Percentiles rank a stretch among this genome's conserved stretches.
Evolutionary conservation across 2,888 invertebrate species (phyloP).

Genomic region (Nemapogon koenigi): DNA sequence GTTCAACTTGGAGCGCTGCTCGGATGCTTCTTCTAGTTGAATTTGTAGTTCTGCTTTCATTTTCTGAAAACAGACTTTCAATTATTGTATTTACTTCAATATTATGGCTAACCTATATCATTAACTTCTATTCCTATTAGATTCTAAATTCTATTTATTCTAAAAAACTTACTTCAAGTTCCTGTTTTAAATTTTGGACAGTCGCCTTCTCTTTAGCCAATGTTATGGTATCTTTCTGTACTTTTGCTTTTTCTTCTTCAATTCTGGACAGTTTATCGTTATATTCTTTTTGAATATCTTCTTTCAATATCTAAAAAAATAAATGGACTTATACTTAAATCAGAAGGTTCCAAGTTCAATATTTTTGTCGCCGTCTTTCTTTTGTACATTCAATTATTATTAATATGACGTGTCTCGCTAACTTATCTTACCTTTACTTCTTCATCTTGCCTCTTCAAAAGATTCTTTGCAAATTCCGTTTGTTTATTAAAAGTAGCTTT

Average conservation of each 20-base stretch:
- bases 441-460: conserved; percentile 65
- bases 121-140: neutral
- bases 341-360: neutral
- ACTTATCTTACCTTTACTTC: conserved; percentile 56
- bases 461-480: conserved; percentile 61
- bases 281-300: conserved; percentile 49
- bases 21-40: conserved; percentile 46
- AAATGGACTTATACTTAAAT: neutral
- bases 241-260: conserved; percentile 42
- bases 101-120: neutral
- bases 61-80: conserved; percentile 28
- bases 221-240: conserved; percentile 34
- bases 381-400: neutral
- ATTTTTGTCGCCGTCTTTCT: neutral
- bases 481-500: conserved; percentile 68
- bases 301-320: conserved; percentile 34
- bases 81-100: neutral
- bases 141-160: neutral
- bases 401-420: neutral
- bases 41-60: conserved; percentile 48
- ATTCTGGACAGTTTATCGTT: conserved; percentile 43
- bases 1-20: conserved; percentile 44
- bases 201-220: conserved; percentile 44
- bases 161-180: conserved; percentile 36
- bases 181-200: conserved; percentile 40